A percentile compares a stretch with the other conserved stretches of the same genome.
phyloP scores from a whole-genome alignment of 2,113 vertebrate species.

The Ictalurus furcatus region DNA sequence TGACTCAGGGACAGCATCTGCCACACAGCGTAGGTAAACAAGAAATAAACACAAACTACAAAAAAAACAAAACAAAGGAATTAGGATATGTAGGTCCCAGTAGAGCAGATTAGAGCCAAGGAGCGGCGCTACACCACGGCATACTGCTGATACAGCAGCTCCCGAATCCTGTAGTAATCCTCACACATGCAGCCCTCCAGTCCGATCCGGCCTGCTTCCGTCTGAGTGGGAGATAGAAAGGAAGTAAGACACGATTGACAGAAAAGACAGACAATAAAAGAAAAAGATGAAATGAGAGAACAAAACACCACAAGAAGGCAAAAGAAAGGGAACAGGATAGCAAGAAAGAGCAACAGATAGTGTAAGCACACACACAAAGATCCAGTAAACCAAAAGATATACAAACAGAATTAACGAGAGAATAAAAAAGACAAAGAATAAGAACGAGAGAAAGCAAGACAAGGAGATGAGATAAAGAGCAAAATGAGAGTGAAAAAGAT shows the following conservation, averaged over 20 bases:
- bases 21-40: conserved; percentile 40
- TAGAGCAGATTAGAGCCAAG: conserved; percentile 12
- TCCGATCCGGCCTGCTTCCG: conserved; percentile 95
- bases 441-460: conserved; percentile 38
- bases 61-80: conserved; percentile 12
- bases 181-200: conserved; percentile 97
- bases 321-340: conserved; percentile 37
- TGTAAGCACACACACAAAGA: neutral
- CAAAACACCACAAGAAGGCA: conserved; percentile 30
- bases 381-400: neutral
- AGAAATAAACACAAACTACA: conserved; percentile 45
- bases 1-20: conserved; percentile 45
- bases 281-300: neutral
- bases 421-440: conserved; percentile 25
- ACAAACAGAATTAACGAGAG: neutral
- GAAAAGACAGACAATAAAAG: conserved; percentile 33
- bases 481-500: conserved; percentile 23
- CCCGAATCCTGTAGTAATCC: conserved; percentile 97
- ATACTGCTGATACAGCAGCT: conserved; percentile 97
- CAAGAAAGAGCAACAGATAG: conserved; percentile 16
- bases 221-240: conserved; percentile 77
- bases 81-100: conserved; percentile 31
- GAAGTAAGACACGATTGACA: neutral
- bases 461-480: conserved; percentile 33
- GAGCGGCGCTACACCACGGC: conserved; percentile 83